Evolutionary conservation across 2,113 vertebrate species (phyloP).

Genomic region (Pseudorasbora parva): DNA sequence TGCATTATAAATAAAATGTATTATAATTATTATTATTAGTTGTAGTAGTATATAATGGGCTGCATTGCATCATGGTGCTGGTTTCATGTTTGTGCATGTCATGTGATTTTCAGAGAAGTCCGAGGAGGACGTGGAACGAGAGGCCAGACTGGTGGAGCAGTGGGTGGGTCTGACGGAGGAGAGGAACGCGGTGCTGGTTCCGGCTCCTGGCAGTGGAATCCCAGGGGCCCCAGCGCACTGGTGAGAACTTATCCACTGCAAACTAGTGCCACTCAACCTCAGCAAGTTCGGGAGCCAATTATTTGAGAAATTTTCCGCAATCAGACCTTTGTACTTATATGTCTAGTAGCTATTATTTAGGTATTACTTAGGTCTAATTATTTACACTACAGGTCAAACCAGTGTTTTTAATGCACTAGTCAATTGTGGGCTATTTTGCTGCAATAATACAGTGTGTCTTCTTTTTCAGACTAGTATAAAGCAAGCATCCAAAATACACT

Average conservation of each 20-base stretch:
- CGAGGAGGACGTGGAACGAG: conserved; percentile 90
- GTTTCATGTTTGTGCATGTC: neutral
- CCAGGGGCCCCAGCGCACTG: conserved; percentile 93
- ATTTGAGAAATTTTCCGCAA: neutral
- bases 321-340: too few relatives aligned
- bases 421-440: too few relatives aligned
- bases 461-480: too few relatives aligned
- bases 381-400: too few relatives aligned
- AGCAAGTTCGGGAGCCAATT: neutral
- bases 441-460: too few relatives aligned
- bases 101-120: conserved; percentile 82
- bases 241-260: conserved; percentile 66
- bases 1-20: too few relatives aligned
- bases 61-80: neutral
- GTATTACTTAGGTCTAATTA: too few relatives aligned
- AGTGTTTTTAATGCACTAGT: too few relatives aligned
- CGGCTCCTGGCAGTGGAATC: conserved; percentile 90
- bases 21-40: too few relatives aligned
- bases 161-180: conserved; percentile 98
- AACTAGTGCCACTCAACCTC: neutral
- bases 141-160: conserved; percentile 93
- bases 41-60: too few relatives aligned
- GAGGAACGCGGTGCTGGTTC: conserved; percentile 93
- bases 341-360: too few relatives aligned
- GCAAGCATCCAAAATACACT: too few relatives aligned